Evolutionary conservation across 2,113 vertebrate species (phyloP), one percentile per base, ranked within the genome.

Genomic region (Xiphophorus maculatus): DNA sequence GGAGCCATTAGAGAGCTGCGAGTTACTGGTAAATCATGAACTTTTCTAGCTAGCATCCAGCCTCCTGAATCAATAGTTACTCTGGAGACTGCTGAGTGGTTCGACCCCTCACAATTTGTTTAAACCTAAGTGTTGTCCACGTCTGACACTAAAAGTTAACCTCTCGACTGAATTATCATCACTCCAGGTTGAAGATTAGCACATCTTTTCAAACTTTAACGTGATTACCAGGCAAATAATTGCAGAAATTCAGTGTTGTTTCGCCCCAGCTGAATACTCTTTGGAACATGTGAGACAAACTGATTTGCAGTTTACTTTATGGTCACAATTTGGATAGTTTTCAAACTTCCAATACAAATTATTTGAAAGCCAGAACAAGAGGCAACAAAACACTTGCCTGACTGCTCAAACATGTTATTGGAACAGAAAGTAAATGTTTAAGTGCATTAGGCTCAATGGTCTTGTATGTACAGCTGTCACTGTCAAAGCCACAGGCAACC

Each of bases 391-490:
- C 85, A 88, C 84, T 83, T 77, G 40, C 73, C 69, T 69, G 73
- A 76, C 88, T 90, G 84, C 86, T 91, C 85, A 90, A 91, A 91
- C 86, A 90, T 82, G 83, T 81, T 88, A 67, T 61, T 86, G 87
- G 87, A 90, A 82, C 78, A 85, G 77, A 73, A 79, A 90, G 85
- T 87, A 80, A 89, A 86, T 90, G 91, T 93, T 92, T 84, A 90
- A 92, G 88, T 93, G 91, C 91, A 88, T 87, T 87, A 90, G 87
- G 86, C 89, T 91, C 78, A 87, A 75, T 80, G 90, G 79, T 91
- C 87, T 80, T 93, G 91, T 93, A 89, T 94, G 89, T 94, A 93
- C 93, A 94, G 94, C 94, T 94, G 93, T 92, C 91, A 89, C 87
- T 81, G 87, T 90, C 83, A 91, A 93, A 93, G 89, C 90, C 90